Conservation (phyloP, 2,888 invertebrate genomes). For the Cephus rjabovi region DNA sequence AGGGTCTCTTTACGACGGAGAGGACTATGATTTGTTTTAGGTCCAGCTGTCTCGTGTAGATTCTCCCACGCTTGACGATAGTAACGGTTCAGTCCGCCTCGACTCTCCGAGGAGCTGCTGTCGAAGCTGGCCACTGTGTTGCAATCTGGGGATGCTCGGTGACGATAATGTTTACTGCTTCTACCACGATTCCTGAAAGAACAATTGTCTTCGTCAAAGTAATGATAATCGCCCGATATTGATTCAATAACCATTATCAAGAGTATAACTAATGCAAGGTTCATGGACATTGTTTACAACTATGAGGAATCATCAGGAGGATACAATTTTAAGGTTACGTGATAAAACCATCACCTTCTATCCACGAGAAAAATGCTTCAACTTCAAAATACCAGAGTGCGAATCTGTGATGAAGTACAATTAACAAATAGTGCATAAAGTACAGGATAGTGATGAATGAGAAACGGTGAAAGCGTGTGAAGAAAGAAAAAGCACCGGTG, state of each 20-base stretch:
- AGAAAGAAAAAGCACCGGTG: neutral
- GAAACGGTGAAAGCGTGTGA: neutral
- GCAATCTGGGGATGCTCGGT: slow-evolving; percentile 90
- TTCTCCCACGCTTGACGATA: slow-evolving; percentile 95
- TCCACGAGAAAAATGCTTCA: neutral
- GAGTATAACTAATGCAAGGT: neutral
- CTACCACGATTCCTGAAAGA: slow-evolving; percentile 73
- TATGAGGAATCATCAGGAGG: neutral
- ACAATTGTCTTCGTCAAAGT: neutral
- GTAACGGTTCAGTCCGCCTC: slow-evolving; percentile 85
- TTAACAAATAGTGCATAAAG: neutral
- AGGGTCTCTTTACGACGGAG: slow-evolving; percentile 78
- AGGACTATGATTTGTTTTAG: slow-evolving; percentile 72
- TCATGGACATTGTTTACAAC: neutral
- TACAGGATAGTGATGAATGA: neutral
- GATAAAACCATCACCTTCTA: neutral
- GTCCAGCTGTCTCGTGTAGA: slow-evolving; percentile 83
- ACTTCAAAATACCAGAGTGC: neutral
- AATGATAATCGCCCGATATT: neutral
- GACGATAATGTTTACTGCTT: slow-evolving; percentile 87
- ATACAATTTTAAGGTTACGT: neutral
- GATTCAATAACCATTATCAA: neutral
- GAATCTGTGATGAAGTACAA: neutral
- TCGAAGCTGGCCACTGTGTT: slow-evolving; percentile 92
- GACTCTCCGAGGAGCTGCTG: slow-evolving; percentile 87